Percentiles rank a stretch among this genome's conserved stretches.
These are phyloP conservation scores for Drosophila vallismaia DNA, from an alignment of 2,888 invertebrate genomes.

Conservation along the genomic window DNA sequence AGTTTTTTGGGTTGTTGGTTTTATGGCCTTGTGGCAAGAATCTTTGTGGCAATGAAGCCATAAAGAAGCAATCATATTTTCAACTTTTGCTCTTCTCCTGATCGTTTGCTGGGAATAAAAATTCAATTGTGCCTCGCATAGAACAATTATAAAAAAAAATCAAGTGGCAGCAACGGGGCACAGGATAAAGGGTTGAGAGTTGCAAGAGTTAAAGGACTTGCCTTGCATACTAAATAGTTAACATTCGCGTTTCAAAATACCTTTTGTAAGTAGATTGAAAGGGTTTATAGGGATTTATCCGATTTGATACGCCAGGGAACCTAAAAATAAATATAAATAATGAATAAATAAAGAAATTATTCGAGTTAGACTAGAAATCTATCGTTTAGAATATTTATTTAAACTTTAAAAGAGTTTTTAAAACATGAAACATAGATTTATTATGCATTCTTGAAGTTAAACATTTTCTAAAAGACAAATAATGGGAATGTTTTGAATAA, in stretches of 20 bases:
- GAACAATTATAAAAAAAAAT: conserved; percentile 51
- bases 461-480: not conserved
- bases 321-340: too few species aligned
- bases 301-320: not conserved
- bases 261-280: not conserved
- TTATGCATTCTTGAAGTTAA: too few species aligned
- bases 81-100: conserved; percentile 14
- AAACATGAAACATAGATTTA: too few species aligned
- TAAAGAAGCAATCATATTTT: conserved; percentile 30
- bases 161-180: conserved; percentile 25
- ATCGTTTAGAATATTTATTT: too few species aligned
- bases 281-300: not conserved
- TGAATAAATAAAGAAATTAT: too few species aligned
- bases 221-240: conserved; percentile 62
- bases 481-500: not conserved
- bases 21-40: conserved; percentile 47
- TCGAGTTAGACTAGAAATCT: too few species aligned
- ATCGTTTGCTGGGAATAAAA: conserved; percentile 50
- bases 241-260: conserved; percentile 4
- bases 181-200: conserved; percentile 39
- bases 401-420: too few species aligned
- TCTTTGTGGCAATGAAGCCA: conserved; percentile 9
- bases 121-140: conserved; percentile 59
- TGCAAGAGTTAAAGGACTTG: conserved; percentile 51
- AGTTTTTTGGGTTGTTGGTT: conserved; percentile 26